These are phyloP conservation scores for Chondrosia reniformis DNA, from an alignment of 37 sponge, comb jelly and placozoan species.

Conservation along the genomic window DNA sequence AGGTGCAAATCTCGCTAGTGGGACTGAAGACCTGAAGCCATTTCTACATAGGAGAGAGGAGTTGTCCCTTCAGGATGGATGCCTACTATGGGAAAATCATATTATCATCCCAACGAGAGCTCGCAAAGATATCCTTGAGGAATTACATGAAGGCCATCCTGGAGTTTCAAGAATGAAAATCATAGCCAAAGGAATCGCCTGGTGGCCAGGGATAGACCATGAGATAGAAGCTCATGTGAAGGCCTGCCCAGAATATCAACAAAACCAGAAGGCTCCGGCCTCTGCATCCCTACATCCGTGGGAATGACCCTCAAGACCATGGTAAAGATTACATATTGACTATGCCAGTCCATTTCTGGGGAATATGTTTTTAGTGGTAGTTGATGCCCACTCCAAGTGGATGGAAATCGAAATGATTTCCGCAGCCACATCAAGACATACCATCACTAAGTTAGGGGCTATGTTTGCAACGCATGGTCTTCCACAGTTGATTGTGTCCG, in stretches of 20 bases:
- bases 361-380: slow-evolving; percentile 18
- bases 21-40: slow-evolving; percentile 2
- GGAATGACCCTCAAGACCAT: slow-evolving; percentile 26
- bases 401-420: slow-evolving; percentile 16
- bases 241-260: slow-evolving; percentile 18
- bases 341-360: slow-evolving; percentile 29
- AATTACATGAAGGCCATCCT: slow-evolving; percentile 26
- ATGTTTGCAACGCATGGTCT: slow-evolving; percentile 27
- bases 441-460: slow-evolving; percentile 8
- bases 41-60: slow-evolving; percentile 6
- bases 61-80: slow-evolving; percentile 14
- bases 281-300: slow-evolving; percentile 31
- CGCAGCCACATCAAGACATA: slow-evolving; percentile 9
- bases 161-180: slow-evolving; percentile 23
- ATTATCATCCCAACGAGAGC: not conserved
- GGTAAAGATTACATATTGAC: slow-evolving; percentile 26
- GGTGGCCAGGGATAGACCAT: slow-evolving; percentile 30
- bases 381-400: slow-evolving; percentile 51
- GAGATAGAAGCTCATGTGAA: slow-evolving; percentile 3
- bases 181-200: not conserved
- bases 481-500: slow-evolving; percentile 17
- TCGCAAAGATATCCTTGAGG: not conserved
- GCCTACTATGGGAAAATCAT: not conserved
- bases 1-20: not conserved
- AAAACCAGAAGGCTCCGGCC: slow-evolving; percentile 2